Evolutionary conservation across 2,113 vertebrate species (phyloP), one percentile per base, ranked within the genome.

Genomic region (Aptenodytes forsteri): DNA sequence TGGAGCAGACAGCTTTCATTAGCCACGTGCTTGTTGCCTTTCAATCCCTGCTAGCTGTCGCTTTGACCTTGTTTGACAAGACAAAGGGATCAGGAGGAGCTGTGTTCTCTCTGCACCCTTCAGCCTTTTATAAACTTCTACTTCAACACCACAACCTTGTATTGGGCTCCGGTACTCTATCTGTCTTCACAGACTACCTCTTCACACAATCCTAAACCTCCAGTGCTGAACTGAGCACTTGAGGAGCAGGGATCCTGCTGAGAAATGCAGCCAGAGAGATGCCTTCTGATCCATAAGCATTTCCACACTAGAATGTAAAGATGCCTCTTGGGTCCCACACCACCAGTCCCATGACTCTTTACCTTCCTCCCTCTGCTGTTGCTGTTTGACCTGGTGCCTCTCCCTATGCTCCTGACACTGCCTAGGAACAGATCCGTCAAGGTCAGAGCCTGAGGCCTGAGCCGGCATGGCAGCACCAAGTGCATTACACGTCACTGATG

Each of bases 1-100:
- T 52, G 61, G 56, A 91, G 36, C 92, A 97, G 90, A 83, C 26
- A 91, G 77, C 50, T 95, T 95, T 90, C n/a, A 70, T 82, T 86
- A 75, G 32, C 72, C 77, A 75, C 0, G 0, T 90, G 55, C 38
- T 89, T 73, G 13, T 38, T 78, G 71, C 67, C 65, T 94, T 83
- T 91, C 83, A 75, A 22, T 54, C 64, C 47, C 69, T 87, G 83
- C 44, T 75, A 72, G n/a, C 56, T 82, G 50, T 58, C 4, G 4
- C 61, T 91, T 61, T 75, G 93, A 67, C 89, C 65, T 84, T 64
- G 19, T 87, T 93, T 1, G 9, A 94, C 64, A 78, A 75, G 77
- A 59, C 72, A 90, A 83, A 93, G 49, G 34, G 44, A 94, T 62
- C 40, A 69, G 54, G 44, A 75, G 38, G 32, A 94, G 34, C 2